Conservation (phyloP, 2,888 invertebrate genomes). For the Trissonchulus sp. region DNA sequence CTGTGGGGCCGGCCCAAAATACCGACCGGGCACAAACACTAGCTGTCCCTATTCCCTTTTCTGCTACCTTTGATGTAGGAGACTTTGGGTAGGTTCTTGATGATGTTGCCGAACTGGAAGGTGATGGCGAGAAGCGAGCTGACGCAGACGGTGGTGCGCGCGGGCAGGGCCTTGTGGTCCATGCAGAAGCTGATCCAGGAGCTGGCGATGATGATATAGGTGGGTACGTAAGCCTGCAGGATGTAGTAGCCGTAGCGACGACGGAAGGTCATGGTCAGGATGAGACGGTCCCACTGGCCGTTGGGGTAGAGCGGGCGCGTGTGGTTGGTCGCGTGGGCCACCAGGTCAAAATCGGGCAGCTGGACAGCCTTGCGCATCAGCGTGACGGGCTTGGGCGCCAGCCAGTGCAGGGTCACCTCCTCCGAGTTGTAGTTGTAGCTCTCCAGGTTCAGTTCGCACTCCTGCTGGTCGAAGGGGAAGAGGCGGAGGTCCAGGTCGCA, state of each 20-base stretch:
- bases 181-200: constrained; percentile 51
- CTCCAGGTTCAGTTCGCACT: constrained; percentile 45
- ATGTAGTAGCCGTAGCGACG: constrained; percentile 51
- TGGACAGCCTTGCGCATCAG: constrained; percentile 47
- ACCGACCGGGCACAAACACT: too few species aligned
- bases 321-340: constrained; percentile 33
- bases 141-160: constrained; percentile 50
- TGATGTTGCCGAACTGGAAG: constrained; percentile 49
- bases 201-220: constrained; percentile 47
- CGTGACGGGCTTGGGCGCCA: constrained; percentile 45
- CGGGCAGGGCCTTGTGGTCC: constrained; percentile 50
- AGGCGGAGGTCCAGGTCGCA: constrained; percentile 46
- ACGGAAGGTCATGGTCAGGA: constrained; percentile 48
- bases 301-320: constrained; percentile 45
- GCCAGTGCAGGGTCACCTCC: constrained; percentile 48
- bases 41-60: too few species aligned
- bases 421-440: constrained; percentile 50
- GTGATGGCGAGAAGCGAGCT: constrained; percentile 49
- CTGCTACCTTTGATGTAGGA: constrained; percentile 47
- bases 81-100: constrained; percentile 49
- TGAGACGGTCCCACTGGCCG: constrained; percentile 43
- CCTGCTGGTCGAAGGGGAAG: constrained; percentile 45
- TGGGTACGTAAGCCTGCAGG: constrained; percentile 46
- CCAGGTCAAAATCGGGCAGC: constrained; percentile 50
- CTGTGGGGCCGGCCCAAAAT: too few species aligned